These are phyloP conservation scores for Eudyptes chrysolophus DNA, from an alignment of 2,113 vertebrate species.

Conservation along the genomic window DNA sequence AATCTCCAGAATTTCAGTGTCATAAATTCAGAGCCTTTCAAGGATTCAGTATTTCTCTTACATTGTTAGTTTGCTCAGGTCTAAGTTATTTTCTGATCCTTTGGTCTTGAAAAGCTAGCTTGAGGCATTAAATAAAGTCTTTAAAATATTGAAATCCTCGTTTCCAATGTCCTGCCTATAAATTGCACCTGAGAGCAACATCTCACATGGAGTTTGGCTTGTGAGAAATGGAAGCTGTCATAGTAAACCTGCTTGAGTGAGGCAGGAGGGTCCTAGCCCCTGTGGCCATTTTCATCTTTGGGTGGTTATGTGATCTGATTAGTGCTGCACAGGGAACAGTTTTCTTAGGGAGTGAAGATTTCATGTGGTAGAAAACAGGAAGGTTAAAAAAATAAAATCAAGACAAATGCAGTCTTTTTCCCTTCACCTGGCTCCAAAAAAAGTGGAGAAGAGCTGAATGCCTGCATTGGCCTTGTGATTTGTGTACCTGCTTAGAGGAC, in stretches of 20 bases:
- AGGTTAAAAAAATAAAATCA: not conserved
- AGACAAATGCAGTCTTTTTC: not conserved
- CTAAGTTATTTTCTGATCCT: conserved; percentile 1
- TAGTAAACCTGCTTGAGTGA: not conserved
- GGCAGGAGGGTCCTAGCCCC: not conserved
- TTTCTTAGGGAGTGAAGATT: not conserved
- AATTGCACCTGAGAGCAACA: not conserved
- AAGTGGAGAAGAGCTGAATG: not conserved
- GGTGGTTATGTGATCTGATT: not conserved
- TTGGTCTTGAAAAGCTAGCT: not conserved
- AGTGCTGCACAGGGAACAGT: not conserved
- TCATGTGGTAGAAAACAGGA: not conserved
- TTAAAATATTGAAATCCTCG: not conserved
- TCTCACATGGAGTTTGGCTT: not conserved
- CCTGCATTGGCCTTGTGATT: not conserved
- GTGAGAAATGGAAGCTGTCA: not conserved
- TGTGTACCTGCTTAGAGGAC: not conserved
- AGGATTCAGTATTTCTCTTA: not conserved
- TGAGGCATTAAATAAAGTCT: not conserved
- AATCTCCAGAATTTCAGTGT: not conserved
- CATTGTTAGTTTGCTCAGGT: not conserved
- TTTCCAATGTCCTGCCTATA: not conserved
- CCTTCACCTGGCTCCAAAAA: not conserved
- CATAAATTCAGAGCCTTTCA: not conserved
- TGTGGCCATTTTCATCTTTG: not conserved